Percentiles rank a stretch among this genome's conserved stretches.
Evolutionary conservation across 30 jellyfish, hydroid and myxozoan species (phyloP).

Genomic region (Hydractinia echinata): DNA sequence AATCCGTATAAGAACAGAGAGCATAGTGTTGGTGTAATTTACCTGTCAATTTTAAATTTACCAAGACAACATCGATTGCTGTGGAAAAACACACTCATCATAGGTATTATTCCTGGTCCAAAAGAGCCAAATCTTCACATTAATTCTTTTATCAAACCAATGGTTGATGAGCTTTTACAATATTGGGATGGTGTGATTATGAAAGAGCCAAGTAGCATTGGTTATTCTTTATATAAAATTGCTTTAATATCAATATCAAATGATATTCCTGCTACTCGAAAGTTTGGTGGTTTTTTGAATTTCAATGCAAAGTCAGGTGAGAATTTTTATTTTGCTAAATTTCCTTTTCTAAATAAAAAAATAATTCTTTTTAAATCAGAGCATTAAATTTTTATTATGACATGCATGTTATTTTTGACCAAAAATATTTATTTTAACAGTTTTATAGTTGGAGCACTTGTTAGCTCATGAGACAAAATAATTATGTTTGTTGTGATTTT

Average conservation of each 20-base stretch:
- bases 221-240: neutral
- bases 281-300: slow-evolving; percentile 6
- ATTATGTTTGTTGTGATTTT: no score
- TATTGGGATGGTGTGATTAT: slow-evolving; percentile 9
- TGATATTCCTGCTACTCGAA: slow-evolving; percentile 23
- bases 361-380: no score
- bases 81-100: slow-evolving; percentile 4
- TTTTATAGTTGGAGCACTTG: no score
- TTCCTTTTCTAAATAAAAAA: no score
- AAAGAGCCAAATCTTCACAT: neutral
- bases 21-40: neutral
- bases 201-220: neutral
- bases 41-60: slow-evolving; percentile 6
- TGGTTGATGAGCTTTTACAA: neutral
- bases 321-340: neutral
- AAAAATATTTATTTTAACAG: no score
- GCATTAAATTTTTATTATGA: no score
- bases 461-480: no score
- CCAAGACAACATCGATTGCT: slow-evolving; percentile 4
- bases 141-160: neutral
- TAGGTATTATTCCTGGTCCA: slow-evolving; percentile 9
- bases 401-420: no score
- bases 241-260: neutral
- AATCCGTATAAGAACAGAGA: neutral
- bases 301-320: neutral